Evolutionary conservation across 2,888 invertebrate genomes (phyloP).

Genomic region (Pheosia gnoma): DNA sequence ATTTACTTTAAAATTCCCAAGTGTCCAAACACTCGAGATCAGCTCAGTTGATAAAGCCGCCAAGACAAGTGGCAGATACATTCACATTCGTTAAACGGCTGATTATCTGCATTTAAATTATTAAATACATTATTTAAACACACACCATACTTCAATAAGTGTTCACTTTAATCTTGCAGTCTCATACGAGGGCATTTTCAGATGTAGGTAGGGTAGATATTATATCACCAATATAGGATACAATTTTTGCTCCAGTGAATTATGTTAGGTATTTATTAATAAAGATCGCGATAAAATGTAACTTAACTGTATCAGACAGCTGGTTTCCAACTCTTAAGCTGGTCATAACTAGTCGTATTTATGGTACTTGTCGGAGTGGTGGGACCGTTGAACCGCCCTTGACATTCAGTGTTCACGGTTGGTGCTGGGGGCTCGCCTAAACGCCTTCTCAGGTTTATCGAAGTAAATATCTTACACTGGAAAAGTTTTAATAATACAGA

Average conservation of each 20-base stretch:
- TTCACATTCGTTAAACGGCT: slow-evolving; percentile 2
- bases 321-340: background rate
- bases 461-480: slow-evolving; percentile 12
- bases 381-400: slow-evolving; percentile 43
- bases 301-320: background rate
- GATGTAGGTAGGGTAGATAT: no score
- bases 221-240: no score
- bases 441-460: slow-evolving; percentile 13
- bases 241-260: no score
- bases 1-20: background rate
- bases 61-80: background rate
- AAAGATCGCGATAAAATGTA: no score
- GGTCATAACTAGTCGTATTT: slow-evolving; percentile 32
- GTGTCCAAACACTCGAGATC: slow-evolving; percentile 1
- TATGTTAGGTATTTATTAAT: no score
- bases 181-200: no score
- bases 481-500: no score
- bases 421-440: slow-evolving; percentile 41
- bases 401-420: slow-evolving; percentile 44
- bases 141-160: background rate
- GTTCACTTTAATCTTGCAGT: background rate
- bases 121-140: background rate
- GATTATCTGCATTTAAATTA: background rate
- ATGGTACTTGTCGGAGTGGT: slow-evolving; percentile 18
- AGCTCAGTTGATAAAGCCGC: background rate